phyloP scores from a whole-genome alignment of 2,888 invertebrate species.

The Drosophila putrida region DNA sequence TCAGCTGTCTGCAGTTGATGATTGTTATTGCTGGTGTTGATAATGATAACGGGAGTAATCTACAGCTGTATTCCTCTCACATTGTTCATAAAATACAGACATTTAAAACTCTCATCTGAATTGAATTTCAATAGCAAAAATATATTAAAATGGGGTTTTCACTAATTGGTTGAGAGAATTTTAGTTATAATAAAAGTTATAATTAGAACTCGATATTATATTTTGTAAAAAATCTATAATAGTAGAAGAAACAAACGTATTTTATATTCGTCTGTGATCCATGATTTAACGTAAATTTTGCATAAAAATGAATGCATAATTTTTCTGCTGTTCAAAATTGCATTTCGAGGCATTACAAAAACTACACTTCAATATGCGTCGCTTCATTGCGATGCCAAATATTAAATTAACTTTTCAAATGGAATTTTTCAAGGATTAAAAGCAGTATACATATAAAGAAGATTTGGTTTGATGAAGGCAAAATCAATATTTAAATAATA shows the following conservation, averaged over 20 bases:
- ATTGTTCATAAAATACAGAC: conserved; percentile 22
- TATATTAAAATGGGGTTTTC: not conserved
- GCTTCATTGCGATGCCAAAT: conserved; percentile 17
- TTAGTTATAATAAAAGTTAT: not conserved
- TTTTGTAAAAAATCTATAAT: too few species aligned
- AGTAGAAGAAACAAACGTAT: not conserved
- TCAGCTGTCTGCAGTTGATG: conserved; percentile 16
- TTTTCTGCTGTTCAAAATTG: conserved; percentile 15
- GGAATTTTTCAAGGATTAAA: conserved; percentile 4
- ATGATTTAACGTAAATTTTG: not conserved
- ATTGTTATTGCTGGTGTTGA: not conserved
- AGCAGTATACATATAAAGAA: not conserved
- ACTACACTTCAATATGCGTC: conserved; percentile 14
- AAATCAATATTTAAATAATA: not conserved
- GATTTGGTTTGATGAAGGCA: not conserved
- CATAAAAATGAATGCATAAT: not conserved
- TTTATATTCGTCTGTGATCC: not conserved
- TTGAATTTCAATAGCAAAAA: conserved; percentile 18
- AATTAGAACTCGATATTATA: too few species aligned
- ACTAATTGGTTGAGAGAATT: not conserved
- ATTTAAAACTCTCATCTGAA: too few species aligned
- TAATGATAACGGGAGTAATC: not conserved
- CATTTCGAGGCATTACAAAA: not conserved
- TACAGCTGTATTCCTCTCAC: conserved; percentile 13
- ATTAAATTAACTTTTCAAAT: conserved; percentile 43